Evolutionary conservation across 2,797 vertebrate genomes (phyloP).

Genomic region (Pantherophis alleghaniensis): DNA sequence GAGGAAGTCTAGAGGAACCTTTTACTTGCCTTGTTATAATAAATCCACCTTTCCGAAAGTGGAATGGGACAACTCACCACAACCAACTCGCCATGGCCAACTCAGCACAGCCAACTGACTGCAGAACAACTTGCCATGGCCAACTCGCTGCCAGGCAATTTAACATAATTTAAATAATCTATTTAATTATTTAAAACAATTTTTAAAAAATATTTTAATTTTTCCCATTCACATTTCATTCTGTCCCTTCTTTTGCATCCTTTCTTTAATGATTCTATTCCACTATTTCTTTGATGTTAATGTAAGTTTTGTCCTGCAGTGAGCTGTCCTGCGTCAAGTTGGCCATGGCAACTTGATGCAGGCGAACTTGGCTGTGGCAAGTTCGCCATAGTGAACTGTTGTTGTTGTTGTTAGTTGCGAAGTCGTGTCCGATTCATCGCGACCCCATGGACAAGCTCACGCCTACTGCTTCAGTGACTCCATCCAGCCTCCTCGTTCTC

Average conservation of each 20-base stretch:
- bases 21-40: neutral
- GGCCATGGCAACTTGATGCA: no score
- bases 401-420: no score
- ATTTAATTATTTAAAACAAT: neutral
- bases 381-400: no score
- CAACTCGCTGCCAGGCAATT: neutral
- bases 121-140: neutral
- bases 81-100: neutral
- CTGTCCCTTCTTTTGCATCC: neutral
- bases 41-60: neutral
- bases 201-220: neutral
- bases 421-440: no score
- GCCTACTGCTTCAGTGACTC: no score
- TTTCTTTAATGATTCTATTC: neutral
- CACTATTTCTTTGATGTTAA: neutral
- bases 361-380: no score
- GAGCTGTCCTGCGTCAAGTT: no score
- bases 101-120: neutral
- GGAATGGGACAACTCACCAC: neutral
- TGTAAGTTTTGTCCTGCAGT: neutral
- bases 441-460: no score
- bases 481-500: no score
- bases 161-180: neutral
- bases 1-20: neutral
- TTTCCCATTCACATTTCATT: neutral